Percentiles rank a stretch among this genome's conserved stretches.
phyloP scores from a whole-genome alignment of 2,888 invertebrate genomes.

The Aradus depressus region DNA sequence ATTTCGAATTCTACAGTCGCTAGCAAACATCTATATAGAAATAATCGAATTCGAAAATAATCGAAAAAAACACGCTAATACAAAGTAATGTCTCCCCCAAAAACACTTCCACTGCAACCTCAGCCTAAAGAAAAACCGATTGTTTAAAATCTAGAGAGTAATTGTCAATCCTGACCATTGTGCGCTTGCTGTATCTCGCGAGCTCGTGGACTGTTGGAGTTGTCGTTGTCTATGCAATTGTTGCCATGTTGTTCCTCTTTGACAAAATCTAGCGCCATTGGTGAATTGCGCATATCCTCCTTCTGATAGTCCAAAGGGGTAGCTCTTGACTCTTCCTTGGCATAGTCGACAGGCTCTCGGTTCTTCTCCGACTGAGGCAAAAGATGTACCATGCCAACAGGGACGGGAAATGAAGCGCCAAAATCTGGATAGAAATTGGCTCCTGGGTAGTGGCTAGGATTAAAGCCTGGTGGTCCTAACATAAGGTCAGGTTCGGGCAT shows the following conservation, averaged over 20 bases:
- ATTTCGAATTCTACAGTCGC: too few relatives aligned
- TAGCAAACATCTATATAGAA: too few relatives aligned
- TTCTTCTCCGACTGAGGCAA: slow-evolving; percentile 68
- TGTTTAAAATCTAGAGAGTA: slow-evolving; percentile 27
- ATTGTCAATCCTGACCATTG: slow-evolving; percentile 63
- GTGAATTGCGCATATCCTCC: slow-evolving; percentile 28
- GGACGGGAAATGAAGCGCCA: slow-evolving; percentile 64
- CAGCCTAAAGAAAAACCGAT: not conserved
- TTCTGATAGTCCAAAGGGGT: slow-evolving; percentile 30
- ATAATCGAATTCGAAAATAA: too few relatives aligned
- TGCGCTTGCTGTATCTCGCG: slow-evolving; percentile 45
- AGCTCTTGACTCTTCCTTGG: slow-evolving; percentile 17
- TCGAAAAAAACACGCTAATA: too few relatives aligned
- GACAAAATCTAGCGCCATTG: slow-evolving; percentile 30
- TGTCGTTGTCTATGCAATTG: slow-evolving; percentile 45
- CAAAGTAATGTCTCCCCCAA: too few relatives aligned
- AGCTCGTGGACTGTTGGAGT: slow-evolving; percentile 32
- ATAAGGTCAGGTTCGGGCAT: slow-evolving; percentile 38
- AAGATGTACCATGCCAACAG: slow-evolving; percentile 72
- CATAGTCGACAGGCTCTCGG: slow-evolving; percentile 38
- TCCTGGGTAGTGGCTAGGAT: slow-evolving; percentile 53
- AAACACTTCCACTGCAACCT: slow-evolving; percentile 2
- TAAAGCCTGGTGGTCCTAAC: slow-evolving; percentile 52
- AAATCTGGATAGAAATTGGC: slow-evolving; percentile 78
- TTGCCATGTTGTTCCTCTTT: slow-evolving; percentile 28